These are phyloP conservation scores for Solenopsis invicta DNA, from an alignment of 1,140 invertebrate genomes.

Conservation along the genomic window DNA sequence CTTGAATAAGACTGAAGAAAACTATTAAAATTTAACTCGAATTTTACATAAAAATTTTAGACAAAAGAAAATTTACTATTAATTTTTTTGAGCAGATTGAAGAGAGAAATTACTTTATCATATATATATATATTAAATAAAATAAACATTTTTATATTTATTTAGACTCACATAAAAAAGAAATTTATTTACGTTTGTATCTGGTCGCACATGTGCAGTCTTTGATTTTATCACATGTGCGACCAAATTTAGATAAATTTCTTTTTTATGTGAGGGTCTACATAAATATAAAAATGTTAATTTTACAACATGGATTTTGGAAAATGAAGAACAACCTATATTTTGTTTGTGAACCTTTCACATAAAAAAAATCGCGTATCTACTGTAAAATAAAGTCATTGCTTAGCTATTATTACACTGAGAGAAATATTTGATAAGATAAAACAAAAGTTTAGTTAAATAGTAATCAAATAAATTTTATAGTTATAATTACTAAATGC, in stretches of 20 bases:
- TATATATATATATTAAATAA: not conserved
- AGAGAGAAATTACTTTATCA: not conserved
- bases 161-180: not conserved
- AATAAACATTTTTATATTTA: not conserved
- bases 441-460: no score
- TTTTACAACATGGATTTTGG: not conserved
- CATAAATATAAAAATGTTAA: no score
- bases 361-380: no score
- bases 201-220: not conserved
- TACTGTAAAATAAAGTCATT: not conserved
- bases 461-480: no score
- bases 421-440: no score
- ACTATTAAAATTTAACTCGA: not conserved
- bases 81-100: not conserved
- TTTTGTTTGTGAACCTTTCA: not conserved
- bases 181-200: not conserved
- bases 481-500: no score
- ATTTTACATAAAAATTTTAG: slow-evolving; percentile 10
- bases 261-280: no score
- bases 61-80: not conserved
- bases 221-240: no score
- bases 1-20: not conserved
- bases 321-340: not conserved
- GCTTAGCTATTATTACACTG: not conserved
- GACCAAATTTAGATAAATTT: no score